Evolutionary conservation across 2,113 vertebrate genomes (phyloP).

Genomic region (Pavo muticus): DNA sequence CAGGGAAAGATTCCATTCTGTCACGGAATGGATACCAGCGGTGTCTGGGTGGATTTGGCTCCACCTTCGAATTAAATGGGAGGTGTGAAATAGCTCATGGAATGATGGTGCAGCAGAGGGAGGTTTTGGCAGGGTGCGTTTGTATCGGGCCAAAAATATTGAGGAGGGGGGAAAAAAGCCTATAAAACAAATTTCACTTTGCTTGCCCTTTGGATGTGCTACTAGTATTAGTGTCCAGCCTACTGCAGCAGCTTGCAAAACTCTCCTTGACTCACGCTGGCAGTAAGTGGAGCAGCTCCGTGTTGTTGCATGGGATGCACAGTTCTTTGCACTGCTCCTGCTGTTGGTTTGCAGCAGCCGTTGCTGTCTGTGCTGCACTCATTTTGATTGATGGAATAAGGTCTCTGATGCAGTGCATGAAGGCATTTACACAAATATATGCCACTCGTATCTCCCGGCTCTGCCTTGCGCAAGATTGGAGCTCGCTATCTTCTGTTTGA

Average conservation of each 20-base stretch:
- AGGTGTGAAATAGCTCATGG: constrained; percentile 53
- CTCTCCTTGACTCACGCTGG: neutral
- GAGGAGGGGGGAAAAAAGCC: neutral
- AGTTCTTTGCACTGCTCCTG: neutral
- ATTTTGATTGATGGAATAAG: neutral
- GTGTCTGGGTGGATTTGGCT: constrained; percentile 12
- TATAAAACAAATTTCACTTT: neutral
- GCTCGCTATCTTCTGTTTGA: neutral
- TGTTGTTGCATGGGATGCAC: neutral
- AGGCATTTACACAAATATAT: neutral
- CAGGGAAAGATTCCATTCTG: constrained; percentile 9
- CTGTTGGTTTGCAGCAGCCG: fast-evolving
- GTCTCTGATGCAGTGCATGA: neutral
- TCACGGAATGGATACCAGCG: neutral
- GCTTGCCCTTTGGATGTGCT: neutral
- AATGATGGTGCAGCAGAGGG: neutral
- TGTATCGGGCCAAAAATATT: neutral
- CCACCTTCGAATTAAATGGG: neutral
- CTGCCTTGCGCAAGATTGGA: neutral
- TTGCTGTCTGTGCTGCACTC: neutral
- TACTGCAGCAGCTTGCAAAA: neutral
- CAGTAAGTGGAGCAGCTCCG: fast-evolving
- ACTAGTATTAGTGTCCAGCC: neutral
- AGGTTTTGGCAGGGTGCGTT: neutral
- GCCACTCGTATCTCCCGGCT: neutral